Evolutionary conservation across 2,888 invertebrate species (phyloP).

Genomic region (Agriopis aurantiaria): DNA sequence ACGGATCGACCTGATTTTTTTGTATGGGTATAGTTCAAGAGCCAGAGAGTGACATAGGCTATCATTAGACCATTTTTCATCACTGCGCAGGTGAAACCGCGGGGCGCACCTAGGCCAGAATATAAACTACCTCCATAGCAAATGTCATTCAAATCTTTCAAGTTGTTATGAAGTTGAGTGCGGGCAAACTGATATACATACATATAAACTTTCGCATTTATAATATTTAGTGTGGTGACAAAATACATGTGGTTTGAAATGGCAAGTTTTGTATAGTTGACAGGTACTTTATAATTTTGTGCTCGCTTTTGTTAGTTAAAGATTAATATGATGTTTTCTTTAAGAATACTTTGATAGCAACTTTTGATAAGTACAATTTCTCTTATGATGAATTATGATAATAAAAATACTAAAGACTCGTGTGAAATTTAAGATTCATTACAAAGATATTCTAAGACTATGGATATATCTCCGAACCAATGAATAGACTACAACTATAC

Average conservation of each 20-base stretch:
- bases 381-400: not conserved
- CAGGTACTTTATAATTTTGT: conserved; percentile 7
- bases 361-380: conserved; percentile 1
- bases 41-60: too few relatives aligned
- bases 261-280: not conserved
- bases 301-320: not conserved
- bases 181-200: not conserved
- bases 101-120: too few relatives aligned
- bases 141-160: too few relatives aligned
- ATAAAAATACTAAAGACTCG: not conserved
- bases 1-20: too few relatives aligned
- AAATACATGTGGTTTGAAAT: not conserved
- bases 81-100: too few relatives aligned
- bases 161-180: too few relatives aligned
- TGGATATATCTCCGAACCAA: too few relatives aligned
- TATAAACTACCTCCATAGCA: too few relatives aligned
- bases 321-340: not conserved
- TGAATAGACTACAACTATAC: too few relatives aligned
- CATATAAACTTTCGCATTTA: not conserved
- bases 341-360: not conserved
- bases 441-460: not conserved
- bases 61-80: too few relatives aligned
- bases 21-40: too few relatives aligned
- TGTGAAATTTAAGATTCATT: not conserved
- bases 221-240: not conserved